A percentile compares a stretch with the other conserved stretches of the same genome.
These are phyloP conservation scores for Paguma larvata DNA, from an alignment of 2,797 vertebrate species.

Conservation along the genomic window DNA sequence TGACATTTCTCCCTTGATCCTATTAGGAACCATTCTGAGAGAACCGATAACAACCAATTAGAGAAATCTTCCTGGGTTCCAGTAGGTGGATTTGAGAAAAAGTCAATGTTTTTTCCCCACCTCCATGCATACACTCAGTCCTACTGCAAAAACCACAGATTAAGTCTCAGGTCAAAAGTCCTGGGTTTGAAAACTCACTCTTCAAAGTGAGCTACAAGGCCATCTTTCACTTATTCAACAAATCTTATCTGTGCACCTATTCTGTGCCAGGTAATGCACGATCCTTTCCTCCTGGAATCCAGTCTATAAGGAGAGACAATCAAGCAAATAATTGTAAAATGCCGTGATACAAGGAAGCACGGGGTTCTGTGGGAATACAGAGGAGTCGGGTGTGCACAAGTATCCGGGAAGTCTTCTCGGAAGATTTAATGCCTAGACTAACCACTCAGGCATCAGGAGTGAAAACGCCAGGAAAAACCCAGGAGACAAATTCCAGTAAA, in stretches of 20 bases:
- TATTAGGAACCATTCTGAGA: background rate
- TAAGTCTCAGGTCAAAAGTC: background rate
- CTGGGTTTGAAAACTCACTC: background rate
- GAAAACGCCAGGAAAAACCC: background rate
- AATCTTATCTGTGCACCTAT: background rate
- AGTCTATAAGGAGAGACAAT: background rate
- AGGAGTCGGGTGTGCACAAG: background rate
- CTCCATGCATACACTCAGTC: background rate
- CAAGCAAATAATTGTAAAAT: background rate
- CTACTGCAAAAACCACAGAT: background rate
- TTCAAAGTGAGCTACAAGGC: background rate
- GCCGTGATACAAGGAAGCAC: too few species aligned
- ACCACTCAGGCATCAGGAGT: background rate
- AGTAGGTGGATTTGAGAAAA: background rate
- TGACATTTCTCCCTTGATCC: conserved; percentile 36
- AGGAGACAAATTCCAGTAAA: background rate
- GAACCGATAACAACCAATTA: background rate
- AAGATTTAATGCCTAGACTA: background rate
- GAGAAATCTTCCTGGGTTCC: background rate
- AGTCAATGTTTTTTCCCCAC: background rate
- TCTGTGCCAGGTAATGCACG: background rate
- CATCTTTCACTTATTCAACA: background rate
- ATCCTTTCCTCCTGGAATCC: background rate
- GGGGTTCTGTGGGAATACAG: background rate
- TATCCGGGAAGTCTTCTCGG: background rate